Base-by-base conservation (phyloP, 2,888 invertebrate species). In the Drosophila cognata region DNA sequence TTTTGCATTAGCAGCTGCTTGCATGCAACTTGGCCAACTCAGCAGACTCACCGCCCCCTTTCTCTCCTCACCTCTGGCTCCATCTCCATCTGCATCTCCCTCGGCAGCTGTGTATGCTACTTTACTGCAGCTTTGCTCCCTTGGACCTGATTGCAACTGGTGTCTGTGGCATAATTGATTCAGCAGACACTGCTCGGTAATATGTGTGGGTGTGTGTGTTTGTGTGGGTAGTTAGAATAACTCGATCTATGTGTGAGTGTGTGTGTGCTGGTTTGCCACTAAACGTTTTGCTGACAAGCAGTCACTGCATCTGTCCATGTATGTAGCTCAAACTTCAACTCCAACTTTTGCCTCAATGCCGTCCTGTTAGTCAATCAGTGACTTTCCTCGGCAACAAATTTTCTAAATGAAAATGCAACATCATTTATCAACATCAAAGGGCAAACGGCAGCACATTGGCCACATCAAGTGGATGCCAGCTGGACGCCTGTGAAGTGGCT, bases 241-340 rank as follows among this genome's bases (percentile, higher is more conserved):
- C 63, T 55, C 74, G 25, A 25, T 29, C 5, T 21, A 55, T 48
- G 46, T 43, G 50, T 33, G 38, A 62, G 46, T 50, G 25, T 29
- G 62, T 58, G 57, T 51, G 50, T 65, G 57, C 38, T 48, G 64
- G 76, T 77, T 75, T 82, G 80, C 86, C 85, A 78, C 89, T 87
- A 87, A 87, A 88, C 87, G 87, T 80, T 87, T 84, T 87, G 87
- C 87, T 87, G 87, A 89, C 87, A 87, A 77, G 79, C 86, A 89
- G 83, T 75, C 89, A 82, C 74, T 87, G 85, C 76, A 84, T 69
- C 85, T 69, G 77, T 70, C 70, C 69, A 56, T 51, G 63, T 67
- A 74, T 71, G 25, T 59, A 57, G 21, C 60, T 33, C 25, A 25
- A 50, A 18, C 59, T 29, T 41, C 29, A 36, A 31, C 51, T 58